A percentile compares a stretch with the other conserved stretches of the same genome.
Conservation (phyloP, 2,113 vertebrate genomes). For the Regulus satrapa region DNA sequence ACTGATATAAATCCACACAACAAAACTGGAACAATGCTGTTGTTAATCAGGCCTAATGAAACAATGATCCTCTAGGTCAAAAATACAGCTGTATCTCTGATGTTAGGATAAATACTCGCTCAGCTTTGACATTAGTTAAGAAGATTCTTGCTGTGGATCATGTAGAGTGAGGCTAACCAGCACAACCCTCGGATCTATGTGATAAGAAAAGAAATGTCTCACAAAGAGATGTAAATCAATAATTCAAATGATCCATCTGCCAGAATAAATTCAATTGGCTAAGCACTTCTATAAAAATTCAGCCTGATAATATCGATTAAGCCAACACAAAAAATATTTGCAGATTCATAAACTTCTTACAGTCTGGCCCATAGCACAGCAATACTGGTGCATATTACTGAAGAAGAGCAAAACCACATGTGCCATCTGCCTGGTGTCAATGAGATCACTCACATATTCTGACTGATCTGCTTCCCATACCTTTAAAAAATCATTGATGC, state of each 20-base stretch:
- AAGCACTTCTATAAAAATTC: background rate
- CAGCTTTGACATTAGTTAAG: slow-evolving; percentile 7
- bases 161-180: background rate
- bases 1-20: background rate
- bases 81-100: slow-evolving; percentile 29
- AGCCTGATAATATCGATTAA: background rate
- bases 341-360: background rate
- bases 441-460: background rate
- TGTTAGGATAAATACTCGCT: background rate
- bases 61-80: slow-evolving; percentile 12
- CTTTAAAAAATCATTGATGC: background rate
- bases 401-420: background rate
- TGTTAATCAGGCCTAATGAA: slow-evolving; percentile 26
- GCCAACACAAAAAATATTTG: background rate
- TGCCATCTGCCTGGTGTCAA: background rate
- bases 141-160: background rate
- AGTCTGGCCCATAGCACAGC: background rate
- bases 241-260: background rate
- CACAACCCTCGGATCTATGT: background rate
- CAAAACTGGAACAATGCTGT: background rate
- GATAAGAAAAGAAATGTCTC: background rate
- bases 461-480: background rate
- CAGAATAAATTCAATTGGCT: background rate
- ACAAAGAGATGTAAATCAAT: background rate
- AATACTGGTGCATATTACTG: background rate